Evolutionary conservation across 2,113 vertebrate species (phyloP).

Genomic region (Tupaia tana): DNA sequence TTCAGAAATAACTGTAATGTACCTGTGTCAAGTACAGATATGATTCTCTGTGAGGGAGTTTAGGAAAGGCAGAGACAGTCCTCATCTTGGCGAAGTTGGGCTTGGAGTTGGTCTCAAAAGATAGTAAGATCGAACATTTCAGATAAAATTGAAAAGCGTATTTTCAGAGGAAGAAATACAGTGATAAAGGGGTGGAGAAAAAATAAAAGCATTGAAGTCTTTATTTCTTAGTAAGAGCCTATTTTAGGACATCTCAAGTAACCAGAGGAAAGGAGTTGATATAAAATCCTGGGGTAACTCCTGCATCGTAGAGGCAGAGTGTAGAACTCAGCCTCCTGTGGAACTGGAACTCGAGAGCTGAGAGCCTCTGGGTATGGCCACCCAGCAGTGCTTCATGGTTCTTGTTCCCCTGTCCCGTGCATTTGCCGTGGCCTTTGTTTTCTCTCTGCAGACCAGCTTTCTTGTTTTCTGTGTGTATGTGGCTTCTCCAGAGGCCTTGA

Average conservation of each 20-base stretch:
- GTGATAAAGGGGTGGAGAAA: neutral
- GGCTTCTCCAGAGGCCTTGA: neutral
- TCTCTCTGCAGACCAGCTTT: neutral
- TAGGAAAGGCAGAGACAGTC: neutral
- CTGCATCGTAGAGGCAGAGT: neutral
- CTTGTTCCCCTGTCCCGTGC: neutral
- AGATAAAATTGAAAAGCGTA: neutral
- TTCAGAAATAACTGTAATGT: neutral
- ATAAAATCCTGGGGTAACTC: neutral
- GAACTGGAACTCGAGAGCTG: neutral
- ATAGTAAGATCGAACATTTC: neutral
- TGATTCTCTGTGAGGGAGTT: neutral
- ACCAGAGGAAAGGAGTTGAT: neutral
- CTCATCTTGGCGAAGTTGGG: neutral
- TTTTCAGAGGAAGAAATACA: constrained; percentile 10
- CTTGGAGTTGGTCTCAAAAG: neutral
- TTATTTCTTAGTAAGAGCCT: neutral
- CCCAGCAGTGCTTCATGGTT: neutral
- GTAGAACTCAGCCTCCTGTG: neutral
- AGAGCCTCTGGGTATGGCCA: neutral
- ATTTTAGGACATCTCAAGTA: neutral
- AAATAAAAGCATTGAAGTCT: neutral
- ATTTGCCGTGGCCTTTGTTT: neutral
- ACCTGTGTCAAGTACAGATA: neutral
- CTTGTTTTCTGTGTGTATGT: neutral